Evolutionary conservation across 2,888 invertebrate species (phyloP).

Genomic region (Drosophila niveifrons): DNA sequence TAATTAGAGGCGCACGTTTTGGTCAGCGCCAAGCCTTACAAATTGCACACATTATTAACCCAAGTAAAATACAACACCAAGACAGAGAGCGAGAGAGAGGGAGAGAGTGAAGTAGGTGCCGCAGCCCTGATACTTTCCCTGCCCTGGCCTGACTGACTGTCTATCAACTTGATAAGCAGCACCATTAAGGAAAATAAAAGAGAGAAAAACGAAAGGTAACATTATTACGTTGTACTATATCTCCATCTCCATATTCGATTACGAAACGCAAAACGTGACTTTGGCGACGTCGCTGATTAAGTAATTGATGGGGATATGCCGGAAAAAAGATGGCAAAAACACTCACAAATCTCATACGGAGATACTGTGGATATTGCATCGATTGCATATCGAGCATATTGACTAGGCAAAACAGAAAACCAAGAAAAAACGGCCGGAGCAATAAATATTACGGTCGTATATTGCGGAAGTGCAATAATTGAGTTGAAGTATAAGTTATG

Average conservation of each 20-base stretch:
- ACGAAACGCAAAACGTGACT: conserved; percentile 75
- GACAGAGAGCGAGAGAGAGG: not conserved
- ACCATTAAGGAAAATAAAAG: conserved; percentile 57
- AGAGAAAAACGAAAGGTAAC: conserved; percentile 22
- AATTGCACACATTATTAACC: conserved; percentile 65
- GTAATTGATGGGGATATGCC: conserved; percentile 47
- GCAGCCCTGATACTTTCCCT: conserved; percentile 2
- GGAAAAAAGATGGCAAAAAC: conserved; percentile 40
- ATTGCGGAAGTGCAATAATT: conserved; percentile 5
- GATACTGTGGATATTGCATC: conserved; percentile 26
- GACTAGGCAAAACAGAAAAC: not conserved
- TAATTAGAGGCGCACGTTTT: conserved; percentile 72
- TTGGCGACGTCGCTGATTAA: conserved; percentile 68
- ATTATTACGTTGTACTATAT: conserved; percentile 12
- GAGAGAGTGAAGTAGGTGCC: conserved; percentile 10
- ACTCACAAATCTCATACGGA: conserved; percentile 1
- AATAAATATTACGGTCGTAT: not conserved
- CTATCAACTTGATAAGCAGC: conserved; percentile 77
- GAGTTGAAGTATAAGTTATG: not conserved
- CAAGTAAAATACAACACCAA: not conserved
- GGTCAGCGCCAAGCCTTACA: conserved; percentile 51
- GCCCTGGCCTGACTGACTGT: conserved; percentile 47
- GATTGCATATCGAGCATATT: conserved; percentile 4
- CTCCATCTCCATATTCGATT: conserved; percentile 50
- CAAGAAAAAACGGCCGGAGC: not conserved